These are phyloP conservation scores for Salminus brasiliensis DNA, from an alignment of 2,113 vertebrate genomes.

Conservation along the genomic window DNA sequence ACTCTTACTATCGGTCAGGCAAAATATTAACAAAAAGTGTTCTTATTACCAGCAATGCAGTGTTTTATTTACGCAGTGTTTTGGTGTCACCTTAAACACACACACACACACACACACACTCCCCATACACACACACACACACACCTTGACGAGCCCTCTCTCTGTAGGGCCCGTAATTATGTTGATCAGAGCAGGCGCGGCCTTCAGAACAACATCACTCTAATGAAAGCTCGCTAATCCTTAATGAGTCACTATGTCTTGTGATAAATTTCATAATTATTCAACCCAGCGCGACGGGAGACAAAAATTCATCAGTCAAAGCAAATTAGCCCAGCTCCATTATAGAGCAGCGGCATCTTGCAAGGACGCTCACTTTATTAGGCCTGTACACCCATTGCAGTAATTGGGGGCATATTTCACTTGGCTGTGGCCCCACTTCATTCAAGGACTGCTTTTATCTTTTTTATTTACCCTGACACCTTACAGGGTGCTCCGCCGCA, in stretches of 20 bases:
- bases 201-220: conserved; percentile 79
- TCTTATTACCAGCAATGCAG: neutral
- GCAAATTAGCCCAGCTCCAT: conserved; percentile 98
- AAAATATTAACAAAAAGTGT: conserved; percentile 19
- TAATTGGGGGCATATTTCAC: conserved; percentile 99
- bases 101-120: too few species aligned
- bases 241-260: conserved; percentile 85
- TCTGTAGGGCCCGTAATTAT: conserved; percentile 62
- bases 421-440: conserved; percentile 85
- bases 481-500: conserved; percentile 33
- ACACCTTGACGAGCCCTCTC: conserved; percentile 43
- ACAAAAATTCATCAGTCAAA: conserved; percentile 95
- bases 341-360: conserved; percentile 89
- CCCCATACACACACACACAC: conserved; percentile 74
- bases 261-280: conserved; percentile 95
- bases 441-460: conserved; percentile 88
- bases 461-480: conserved; percentile 82
- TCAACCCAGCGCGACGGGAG: conserved; percentile 86
- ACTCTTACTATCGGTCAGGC: neutral
- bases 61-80: conserved; percentile 1
- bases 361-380: conserved; percentile 97
- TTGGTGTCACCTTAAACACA: conserved; percentile 44
- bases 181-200: conserved; percentile 74
- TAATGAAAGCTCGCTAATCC: conserved; percentile 82
- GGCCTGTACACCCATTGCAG: conserved; percentile 96